phyloP scores from a whole-genome alignment of 1,140 invertebrate genomes.

The Pararge aegeria region DNA sequence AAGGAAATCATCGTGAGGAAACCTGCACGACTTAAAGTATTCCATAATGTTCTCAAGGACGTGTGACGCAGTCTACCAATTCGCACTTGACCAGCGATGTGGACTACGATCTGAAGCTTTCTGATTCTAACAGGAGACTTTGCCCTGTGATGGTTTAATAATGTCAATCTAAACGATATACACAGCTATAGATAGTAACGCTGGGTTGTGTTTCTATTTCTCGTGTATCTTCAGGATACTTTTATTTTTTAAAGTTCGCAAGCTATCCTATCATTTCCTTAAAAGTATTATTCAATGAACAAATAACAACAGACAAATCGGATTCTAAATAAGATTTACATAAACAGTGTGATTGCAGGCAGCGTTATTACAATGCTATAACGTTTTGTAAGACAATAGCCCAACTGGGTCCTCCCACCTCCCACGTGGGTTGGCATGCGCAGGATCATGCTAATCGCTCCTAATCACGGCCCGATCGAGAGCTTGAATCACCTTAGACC shows the following conservation, averaged over 20 bases:
- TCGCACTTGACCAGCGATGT: no score
- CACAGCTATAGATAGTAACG: no score
- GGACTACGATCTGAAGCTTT: no score
- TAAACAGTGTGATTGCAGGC: conserved; percentile 69
- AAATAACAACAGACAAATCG: conserved; percentile 60
- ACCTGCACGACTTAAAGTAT: no score
- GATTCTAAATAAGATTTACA: conserved; percentile 70
- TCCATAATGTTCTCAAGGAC: no score
- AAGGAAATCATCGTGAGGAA: no score
- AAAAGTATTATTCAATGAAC: conserved; percentile 14
- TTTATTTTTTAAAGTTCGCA: background rate
- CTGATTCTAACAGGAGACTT: no score
- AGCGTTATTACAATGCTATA: conserved; percentile 68
- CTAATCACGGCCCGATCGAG: conserved; percentile 72
- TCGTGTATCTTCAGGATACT: no score
- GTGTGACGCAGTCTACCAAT: no score
- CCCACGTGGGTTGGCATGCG: conserved; percentile 58
- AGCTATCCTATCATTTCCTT: background rate
- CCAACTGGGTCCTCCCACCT: conserved; percentile 57
- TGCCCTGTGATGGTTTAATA: no score
- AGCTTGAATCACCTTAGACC: conserved; percentile 71
- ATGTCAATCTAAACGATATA: no score
- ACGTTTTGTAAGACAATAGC: conserved; percentile 70
- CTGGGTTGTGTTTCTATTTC: no score
- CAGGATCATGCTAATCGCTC: conserved; percentile 71